Percentiles rank a stretch among this genome's conserved stretches.
These are phyloP conservation scores for Hipparchia semele DNA, from an alignment of 2,888 invertebrate genomes.

Conservation along the genomic window DNA sequence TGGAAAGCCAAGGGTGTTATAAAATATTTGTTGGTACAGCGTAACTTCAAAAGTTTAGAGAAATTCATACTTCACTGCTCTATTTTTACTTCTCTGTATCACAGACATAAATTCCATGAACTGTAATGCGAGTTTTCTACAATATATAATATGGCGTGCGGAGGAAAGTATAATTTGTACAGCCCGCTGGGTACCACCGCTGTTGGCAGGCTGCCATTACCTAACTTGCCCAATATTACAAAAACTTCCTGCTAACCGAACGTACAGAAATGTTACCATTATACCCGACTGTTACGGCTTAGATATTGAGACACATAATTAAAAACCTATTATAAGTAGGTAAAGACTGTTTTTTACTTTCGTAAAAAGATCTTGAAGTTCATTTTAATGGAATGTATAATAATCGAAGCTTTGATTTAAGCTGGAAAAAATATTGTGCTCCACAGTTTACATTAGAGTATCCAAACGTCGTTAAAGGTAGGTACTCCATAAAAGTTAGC, in stretches of 20 bases:
- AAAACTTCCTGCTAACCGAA: slow-evolving; percentile 58
- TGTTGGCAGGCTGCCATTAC: slow-evolving; percentile 45
- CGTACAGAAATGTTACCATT: slow-evolving; percentile 48
- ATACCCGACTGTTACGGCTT: not conserved
- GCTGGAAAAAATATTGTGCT: too few relatives aligned
- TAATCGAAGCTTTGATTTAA: too few relatives aligned
- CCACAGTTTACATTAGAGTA: too few relatives aligned
- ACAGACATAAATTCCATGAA: slow-evolving; percentile 32
- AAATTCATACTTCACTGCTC: slow-evolving; percentile 4
- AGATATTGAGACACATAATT: not conserved
- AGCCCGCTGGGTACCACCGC: slow-evolving; percentile 35
- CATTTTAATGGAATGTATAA: too few relatives aligned
- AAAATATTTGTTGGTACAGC: not conserved
- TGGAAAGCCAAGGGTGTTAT: not conserved
- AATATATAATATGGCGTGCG: slow-evolving; percentile 38
- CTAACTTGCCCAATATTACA: slow-evolving; percentile 57
- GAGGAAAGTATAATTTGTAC: slow-evolving; percentile 40
- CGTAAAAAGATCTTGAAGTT: too few relatives aligned
- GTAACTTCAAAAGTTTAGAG: slow-evolving; percentile 10
- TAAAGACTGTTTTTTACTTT: too few relatives aligned
- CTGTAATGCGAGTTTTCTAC: slow-evolving; percentile 33
- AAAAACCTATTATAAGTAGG: not conserved
- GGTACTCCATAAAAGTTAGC: too few relatives aligned
- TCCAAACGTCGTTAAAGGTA: too few relatives aligned
- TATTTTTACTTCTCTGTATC: slow-evolving; percentile 10